Base-by-base conservation (phyloP, 2,888 invertebrate genomes). In the Stenodema calcarata region DNA sequence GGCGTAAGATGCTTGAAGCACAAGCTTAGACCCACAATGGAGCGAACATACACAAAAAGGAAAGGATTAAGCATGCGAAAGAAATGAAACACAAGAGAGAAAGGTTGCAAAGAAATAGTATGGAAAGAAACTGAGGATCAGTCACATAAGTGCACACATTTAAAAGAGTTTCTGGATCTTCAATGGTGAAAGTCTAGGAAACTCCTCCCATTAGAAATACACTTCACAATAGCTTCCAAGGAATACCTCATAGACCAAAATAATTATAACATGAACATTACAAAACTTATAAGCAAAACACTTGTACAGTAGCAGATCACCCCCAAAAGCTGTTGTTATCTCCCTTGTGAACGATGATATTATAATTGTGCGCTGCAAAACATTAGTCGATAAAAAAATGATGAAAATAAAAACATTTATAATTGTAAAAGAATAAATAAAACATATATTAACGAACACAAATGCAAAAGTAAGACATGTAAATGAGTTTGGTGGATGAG, bases 331-430 rank as follows among this genome's bases (percentile, higher is more conserved):
- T 80, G 50, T 54, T 16, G 80, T 80, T 80, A 80, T 80, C 50
- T 54, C 80, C 80, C 50, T 41, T 80, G 50, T 80, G 80, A 80
- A 50, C 80, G 30, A 50, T 42, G 54, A 30, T 47, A 30, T 50
- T 80, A 80, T 16, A 80, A 80, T 0, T 27, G 80, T 80, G 28
- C 80, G 80, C 80, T 50, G 80, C 80, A 80, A 80, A 80, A 80
- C 54, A 80, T 80, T 80, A 80, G 80, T 80, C 54, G 50, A 54
- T 54, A 28, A 27, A 54, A 47, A 30, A 18, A n/a, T 35, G 41
- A 75, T 44, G 18, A 44, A 18, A 78, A 78, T 78, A 23, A 78
- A 78, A 27, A 44, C 6, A 7, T 41, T 35, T 75, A 41, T 9
- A n/a, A 73, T 35, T 28, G 35, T 35, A 75, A 41, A 41, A 41